phyloP scores from a whole-genome alignment of 2,113 vertebrate genomes.

The Macroglossus sobrinus region DNA sequence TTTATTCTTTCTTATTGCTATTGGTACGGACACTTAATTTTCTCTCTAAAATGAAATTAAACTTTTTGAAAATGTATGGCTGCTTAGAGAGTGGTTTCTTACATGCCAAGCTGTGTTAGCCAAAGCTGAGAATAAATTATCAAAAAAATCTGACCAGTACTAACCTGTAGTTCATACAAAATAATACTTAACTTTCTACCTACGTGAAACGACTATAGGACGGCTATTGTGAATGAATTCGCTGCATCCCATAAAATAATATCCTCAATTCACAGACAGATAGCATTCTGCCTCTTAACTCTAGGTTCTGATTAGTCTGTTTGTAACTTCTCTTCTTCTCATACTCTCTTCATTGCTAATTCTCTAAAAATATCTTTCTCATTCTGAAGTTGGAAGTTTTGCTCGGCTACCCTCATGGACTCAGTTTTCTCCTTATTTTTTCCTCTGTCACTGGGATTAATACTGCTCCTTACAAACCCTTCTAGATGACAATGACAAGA shows the following conservation, averaged over 20 bases:
- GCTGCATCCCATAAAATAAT: neutral
- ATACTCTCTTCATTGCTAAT: neutral
- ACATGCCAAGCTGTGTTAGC: constrained; percentile 39
- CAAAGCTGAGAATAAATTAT: constrained; percentile 61
- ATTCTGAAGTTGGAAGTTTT: neutral
- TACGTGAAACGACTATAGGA: neutral
- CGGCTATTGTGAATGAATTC: neutral
- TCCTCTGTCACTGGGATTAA: neutral
- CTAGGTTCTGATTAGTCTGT: neutral
- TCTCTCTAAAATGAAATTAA: constrained; percentile 66
- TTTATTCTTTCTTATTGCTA: constrained; percentile 69
- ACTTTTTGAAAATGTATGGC: constrained; percentile 55
- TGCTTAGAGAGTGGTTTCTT: constrained; percentile 49
- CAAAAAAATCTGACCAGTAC: neutral
- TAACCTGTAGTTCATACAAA: neutral
- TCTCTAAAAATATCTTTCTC: neutral
- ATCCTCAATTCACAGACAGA: neutral
- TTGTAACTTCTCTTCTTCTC: neutral
- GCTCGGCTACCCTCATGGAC: no score
- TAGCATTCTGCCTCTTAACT: neutral
- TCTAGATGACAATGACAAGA: neutral
- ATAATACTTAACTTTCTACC: neutral
- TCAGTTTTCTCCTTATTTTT: neutral
- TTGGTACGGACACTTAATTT: constrained; percentile 54
- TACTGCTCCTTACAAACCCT: neutral